Percentiles rank a stretch among this genome's conserved stretches.
Evolutionary conservation across 2,888 invertebrate species (phyloP).

Genomic region (Ganaspis brasiliensis): DNA sequence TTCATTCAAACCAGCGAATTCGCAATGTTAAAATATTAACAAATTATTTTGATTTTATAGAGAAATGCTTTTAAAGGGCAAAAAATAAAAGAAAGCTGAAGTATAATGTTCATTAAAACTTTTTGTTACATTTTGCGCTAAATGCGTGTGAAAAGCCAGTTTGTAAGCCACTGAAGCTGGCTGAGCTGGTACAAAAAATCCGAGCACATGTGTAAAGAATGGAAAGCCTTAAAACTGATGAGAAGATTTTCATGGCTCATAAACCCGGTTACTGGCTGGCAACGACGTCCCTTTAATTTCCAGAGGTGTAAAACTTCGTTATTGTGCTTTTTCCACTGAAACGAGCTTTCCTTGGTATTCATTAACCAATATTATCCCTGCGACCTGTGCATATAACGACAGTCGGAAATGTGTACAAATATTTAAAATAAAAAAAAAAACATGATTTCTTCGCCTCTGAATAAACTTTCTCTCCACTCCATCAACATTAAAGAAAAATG

Average conservation of each 20-base stretch:
- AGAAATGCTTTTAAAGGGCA: neutral
- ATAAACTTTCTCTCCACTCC: slow-evolving; percentile 17
- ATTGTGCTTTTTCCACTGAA: slow-evolving; percentile 14
- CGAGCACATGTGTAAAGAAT: slow-evolving; percentile 8
- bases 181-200: slow-evolving; percentile 3
- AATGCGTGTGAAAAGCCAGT: neutral
- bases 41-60: too few species aligned
- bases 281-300: slow-evolving; percentile 24
- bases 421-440: neutral
- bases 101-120: neutral
- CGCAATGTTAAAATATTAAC: too few species aligned
- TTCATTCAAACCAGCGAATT: too few species aligned
- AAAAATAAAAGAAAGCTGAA: neutral
- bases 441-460: neutral
- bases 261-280: slow-evolving; percentile 18
- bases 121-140: neutral
- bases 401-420: neutral
- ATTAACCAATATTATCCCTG: slow-evolving; percentile 6
- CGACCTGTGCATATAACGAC: neutral
- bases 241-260: slow-evolving; percentile 34
- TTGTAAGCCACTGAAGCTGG: neutral
- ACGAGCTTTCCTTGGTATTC: slow-evolving; percentile 36
- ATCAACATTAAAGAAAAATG: too few species aligned
- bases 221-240: slow-evolving; percentile 23
- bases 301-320: slow-evolving; percentile 4